Conservation (phyloP, 2,797 vertebrate genomes). For the Ceyx erithaca region DNA sequence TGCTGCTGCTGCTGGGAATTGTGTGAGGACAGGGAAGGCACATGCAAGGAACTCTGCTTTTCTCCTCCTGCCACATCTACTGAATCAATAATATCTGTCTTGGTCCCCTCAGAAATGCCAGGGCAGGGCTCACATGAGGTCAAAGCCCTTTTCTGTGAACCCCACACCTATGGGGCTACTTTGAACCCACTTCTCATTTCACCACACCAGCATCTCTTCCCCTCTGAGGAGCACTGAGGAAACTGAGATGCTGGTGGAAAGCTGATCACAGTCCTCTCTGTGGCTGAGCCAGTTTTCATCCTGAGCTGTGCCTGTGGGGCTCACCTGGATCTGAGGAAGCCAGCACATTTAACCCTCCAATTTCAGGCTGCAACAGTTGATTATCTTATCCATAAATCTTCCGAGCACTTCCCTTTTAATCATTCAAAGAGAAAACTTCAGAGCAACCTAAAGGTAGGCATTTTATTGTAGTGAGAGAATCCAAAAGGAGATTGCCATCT, state of each 20-base stretch:
- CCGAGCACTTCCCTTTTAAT: neutral
- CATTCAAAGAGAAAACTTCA: conserved; percentile 17
- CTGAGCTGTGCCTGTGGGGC: neutral
- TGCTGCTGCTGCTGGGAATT: neutral
- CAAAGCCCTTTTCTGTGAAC: neutral
- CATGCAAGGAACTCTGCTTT: neutral
- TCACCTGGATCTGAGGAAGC: neutral
- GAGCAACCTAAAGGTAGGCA: neutral
- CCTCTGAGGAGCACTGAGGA: neutral
- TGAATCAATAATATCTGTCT: neutral
- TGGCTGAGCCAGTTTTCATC: neutral
- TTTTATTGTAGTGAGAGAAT: neutral
- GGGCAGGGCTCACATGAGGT: neutral
- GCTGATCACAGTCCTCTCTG: neutral
- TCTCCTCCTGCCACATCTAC: neutral
- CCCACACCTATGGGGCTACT: neutral
- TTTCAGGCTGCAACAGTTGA: neutral
- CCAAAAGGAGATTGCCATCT: neutral
- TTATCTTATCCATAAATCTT: neutral
- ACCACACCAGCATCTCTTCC: neutral
- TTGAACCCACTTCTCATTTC: neutral
- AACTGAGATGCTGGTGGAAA: neutral
- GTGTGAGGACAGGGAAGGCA: neutral
- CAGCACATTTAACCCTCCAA: neutral
- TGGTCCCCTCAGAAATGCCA: neutral